phyloP scores from a whole-genome alignment of 2,888 invertebrate genomes.

The Zygogramma bicolorata region DNA sequence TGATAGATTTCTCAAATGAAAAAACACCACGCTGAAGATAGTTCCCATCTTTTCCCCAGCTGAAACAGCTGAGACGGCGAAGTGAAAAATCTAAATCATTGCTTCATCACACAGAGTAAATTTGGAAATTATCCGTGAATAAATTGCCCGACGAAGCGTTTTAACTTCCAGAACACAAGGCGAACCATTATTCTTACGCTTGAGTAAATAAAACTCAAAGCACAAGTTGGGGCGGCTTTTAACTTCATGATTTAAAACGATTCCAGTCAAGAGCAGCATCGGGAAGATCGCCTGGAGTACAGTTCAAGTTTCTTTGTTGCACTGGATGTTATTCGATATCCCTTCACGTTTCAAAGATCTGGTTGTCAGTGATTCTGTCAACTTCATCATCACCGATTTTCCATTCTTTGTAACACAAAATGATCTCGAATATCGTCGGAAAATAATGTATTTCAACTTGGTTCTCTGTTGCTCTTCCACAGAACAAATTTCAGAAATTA shows the following conservation, averaged over 20 bases:
- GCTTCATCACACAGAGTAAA: background rate
- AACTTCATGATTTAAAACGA: conserved; percentile 40
- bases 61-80: background rate
- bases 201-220: conserved; percentile 26
- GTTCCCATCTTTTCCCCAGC: background rate
- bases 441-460: no score
- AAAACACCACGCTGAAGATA: no score
- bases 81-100: background rate
- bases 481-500: no score
- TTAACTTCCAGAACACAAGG: conserved; percentile 37
- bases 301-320: background rate
- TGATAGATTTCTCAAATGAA: no score
- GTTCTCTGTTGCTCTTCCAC: no score
- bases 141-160: conserved; percentile 32
- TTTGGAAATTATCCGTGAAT: conserved; percentile 28
- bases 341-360: background rate
- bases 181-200: conserved; percentile 21
- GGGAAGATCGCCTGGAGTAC: conserved; percentile 19
- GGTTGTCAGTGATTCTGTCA: background rate
- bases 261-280: conserved; percentile 35
- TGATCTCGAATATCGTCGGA: background rate
- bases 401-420: background rate
- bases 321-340: background rate
- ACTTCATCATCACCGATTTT: background rate
- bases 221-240: conserved; percentile 22